Percentiles rank a stretch among this genome's conserved stretches.
Conservation (phyloP, 2,797 vertebrate species). For the Microhierax caerulescens region DNA sequence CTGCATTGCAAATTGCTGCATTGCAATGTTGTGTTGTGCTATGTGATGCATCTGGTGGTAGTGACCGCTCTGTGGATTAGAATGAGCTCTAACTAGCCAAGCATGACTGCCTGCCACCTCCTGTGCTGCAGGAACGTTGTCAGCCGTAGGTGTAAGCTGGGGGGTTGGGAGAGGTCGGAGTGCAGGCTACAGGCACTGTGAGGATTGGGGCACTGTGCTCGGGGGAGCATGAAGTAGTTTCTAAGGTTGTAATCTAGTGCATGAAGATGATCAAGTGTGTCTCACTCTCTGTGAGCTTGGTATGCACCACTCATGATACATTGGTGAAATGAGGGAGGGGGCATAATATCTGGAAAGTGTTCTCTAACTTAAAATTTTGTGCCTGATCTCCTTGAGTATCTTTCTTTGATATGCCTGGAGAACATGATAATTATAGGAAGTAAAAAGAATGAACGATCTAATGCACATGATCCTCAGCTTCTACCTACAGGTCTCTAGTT, state of each 20-base stretch:
- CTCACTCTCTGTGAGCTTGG: background rate
- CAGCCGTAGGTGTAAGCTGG: background rate
- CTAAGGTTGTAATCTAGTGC: background rate
- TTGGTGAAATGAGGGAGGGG: background rate
- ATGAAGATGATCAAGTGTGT: background rate
- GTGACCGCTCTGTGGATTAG: background rate
- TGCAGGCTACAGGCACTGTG: too few species aligned
- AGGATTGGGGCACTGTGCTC: background rate
- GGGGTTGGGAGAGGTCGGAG: background rate
- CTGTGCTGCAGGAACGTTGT: background rate
- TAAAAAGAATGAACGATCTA: background rate
- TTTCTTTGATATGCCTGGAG: background rate
- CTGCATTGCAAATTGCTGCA: too few species aligned
- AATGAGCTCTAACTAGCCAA: background rate
- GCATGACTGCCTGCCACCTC: background rate
- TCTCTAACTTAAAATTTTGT: background rate
- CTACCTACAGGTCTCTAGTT: background rate
- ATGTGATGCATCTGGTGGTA: background rate
- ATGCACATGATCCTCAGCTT: background rate
- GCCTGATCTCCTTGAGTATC: background rate
- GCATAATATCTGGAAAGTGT: background rate
- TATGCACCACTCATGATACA: accelerated
- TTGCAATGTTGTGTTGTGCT: background rate
- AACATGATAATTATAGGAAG: background rate
- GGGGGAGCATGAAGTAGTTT: background rate